These are phyloP conservation scores for Campoplex capitator DNA, from an alignment of 2,888 invertebrate species.

Conservation along the genomic window DNA sequence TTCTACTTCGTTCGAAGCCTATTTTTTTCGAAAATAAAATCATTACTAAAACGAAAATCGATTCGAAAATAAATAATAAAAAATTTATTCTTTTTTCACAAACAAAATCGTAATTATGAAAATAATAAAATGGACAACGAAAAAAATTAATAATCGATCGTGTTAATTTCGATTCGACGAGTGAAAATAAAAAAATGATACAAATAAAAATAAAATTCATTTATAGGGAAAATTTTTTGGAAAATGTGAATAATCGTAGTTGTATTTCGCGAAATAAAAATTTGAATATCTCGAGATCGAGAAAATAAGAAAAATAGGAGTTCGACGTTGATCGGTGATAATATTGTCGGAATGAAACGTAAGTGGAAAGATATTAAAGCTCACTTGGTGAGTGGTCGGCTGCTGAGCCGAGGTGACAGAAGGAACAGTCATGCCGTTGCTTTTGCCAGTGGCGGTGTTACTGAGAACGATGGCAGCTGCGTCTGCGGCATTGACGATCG, in stretches of 20 bases:
- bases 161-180: too few relatives aligned
- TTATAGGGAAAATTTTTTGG: not conserved
- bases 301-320: not conserved
- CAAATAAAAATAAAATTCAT: not conserved
- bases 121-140: not conserved
- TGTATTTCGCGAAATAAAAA: not conserved
- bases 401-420: slow-evolving; percentile 70
- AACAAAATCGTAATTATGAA: too few relatives aligned
- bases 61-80: not conserved
- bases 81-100: too few relatives aligned
- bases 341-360: not conserved
- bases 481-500: slow-evolving; percentile 53
- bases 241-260: not conserved
- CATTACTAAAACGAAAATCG: not conserved
- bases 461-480: slow-evolving; percentile 63
- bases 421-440: slow-evolving; percentile 68
- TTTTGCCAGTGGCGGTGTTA: slow-evolving; percentile 54
- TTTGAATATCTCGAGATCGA: not conserved
- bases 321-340: not conserved
- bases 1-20: not conserved
- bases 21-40: not conserved
- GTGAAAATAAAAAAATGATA: not conserved
- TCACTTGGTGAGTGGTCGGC: slow-evolving; percentile 78
- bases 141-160: not conserved
- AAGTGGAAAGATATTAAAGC: slow-evolving; percentile 52